A percentile compares a stretch with the other conserved stretches of the same genome.
Conservation (phyloP, 1,140 invertebrate genomes). For the Rhopalosiphum maidis region DNA sequence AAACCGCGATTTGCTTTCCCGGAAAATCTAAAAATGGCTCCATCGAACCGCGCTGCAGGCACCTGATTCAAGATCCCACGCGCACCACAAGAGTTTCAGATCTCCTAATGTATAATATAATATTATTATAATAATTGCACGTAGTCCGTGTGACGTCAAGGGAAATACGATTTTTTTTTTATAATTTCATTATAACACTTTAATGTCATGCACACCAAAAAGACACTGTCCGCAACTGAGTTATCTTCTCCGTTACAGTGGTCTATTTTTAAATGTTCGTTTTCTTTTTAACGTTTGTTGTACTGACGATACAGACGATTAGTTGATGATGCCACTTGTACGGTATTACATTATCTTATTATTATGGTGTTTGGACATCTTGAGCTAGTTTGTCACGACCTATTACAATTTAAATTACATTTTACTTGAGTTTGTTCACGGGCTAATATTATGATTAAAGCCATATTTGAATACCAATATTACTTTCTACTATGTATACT, state of each 20-base stretch:
- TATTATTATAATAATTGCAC: not conserved
- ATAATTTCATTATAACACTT: not conserved
- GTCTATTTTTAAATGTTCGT: too few species aligned
- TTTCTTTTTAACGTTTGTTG: too few species aligned
- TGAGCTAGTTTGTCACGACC: too few species aligned
- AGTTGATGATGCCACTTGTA: too few species aligned
- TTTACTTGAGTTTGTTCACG: too few species aligned
- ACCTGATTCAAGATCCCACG: constrained; percentile 18
- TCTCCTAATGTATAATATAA: constrained; percentile 36
- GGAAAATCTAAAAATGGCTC: not conserved
- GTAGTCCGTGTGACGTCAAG: not conserved
- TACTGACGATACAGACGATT: too few species aligned
- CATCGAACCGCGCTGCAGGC: not conserved
- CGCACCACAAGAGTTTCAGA: not conserved
- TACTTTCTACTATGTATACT: not conserved
- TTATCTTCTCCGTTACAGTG: not conserved
- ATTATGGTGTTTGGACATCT: too few species aligned
- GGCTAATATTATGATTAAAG: not conserved
- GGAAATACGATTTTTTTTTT: not conserved
- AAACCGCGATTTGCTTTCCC: not conserved
- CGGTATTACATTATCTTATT: too few species aligned
- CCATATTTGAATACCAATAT: not conserved
- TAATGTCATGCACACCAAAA: not conserved
- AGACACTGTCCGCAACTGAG: not conserved
- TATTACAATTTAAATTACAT: too few species aligned